Evolutionary conservation across 2,888 invertebrate genomes (phyloP), one percentile per base, ranked within the genome.

Genomic region (Megaustenia siamemsis): DNA sequence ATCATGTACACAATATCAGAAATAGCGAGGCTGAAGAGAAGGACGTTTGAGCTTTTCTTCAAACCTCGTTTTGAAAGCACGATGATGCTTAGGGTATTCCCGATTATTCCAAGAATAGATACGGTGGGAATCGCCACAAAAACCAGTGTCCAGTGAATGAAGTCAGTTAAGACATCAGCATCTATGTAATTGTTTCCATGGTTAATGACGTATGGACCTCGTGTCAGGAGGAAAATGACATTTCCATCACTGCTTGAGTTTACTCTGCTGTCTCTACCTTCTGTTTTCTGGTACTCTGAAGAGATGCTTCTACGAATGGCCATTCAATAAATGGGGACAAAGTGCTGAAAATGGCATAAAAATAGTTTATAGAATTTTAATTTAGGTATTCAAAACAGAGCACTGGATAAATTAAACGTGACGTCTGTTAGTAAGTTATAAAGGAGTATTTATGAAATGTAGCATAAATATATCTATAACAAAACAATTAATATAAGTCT

Each of bases 1-100:
- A 82, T 32, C 63, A 82, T 63, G 32, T 75, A 82, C 35, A 63
- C 43, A 28, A 82, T 49, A n/a, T 82, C 82, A 28, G 82, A 63
- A 24, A 82, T 45, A 21, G 82, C 82, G 32, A 82, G 66, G 63
- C 35, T 49, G 21, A 82, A 40, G 0, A 82, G n/a, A 32, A 82
- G n/a, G 32, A 82, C 66, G 40, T 82, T 82, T 3, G 82, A 60
- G 63, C 75, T 75, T 66, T 66, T 82, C 15, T 63, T 45, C 15
- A 82, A 45, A 0, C 82, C 82, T 10, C 75, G 82, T n/a, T 49
- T 60, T 8, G 49, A 32, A 21, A 82, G 63, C 12, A 82, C 75
- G 5, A 75, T 66, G 66, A 82, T 82, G 32, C 75, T 82, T 4
- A 75, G 15, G 15, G 38, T 32, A 49, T 82, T 82, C 5, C 82